These are phyloP conservation scores for Ficedula albicollis DNA, from an alignment of 2,797 vertebrate genomes.

Conservation along the genomic window DNA sequence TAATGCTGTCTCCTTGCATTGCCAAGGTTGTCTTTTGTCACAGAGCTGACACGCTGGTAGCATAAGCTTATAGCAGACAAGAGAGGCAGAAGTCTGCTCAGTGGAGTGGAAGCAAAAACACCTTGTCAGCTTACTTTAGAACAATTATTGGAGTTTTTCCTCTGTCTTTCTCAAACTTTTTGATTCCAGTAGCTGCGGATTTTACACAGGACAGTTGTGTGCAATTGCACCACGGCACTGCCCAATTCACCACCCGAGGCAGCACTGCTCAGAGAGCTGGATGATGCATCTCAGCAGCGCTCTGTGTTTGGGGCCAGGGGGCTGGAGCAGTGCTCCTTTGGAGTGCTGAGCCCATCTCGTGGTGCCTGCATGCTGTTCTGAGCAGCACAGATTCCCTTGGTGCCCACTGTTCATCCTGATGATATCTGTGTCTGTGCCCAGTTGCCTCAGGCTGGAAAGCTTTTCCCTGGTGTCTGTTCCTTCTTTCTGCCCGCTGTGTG, in stretches of 20 bases:
- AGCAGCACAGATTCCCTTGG: neutral
- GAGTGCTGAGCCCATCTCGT: neutral
- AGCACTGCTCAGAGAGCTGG: neutral
- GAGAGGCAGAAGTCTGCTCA: neutral
- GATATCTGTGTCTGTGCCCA: neutral
- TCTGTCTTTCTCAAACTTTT: neutral
- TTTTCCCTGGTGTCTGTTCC: neutral
- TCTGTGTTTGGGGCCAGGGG: neutral
- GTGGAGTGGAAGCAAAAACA: neutral
- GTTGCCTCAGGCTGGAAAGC: neutral
- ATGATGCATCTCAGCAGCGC: neutral
- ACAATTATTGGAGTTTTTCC: neutral
- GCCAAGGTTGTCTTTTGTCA: neutral
- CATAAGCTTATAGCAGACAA: neutral
- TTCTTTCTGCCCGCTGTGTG: neutral
- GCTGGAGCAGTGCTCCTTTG: neutral
- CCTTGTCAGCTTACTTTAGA: neutral
- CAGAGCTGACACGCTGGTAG: neutral
- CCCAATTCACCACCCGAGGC: slow-evolving; percentile 46
- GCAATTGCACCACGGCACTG: neutral
- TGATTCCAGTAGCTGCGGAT: neutral
- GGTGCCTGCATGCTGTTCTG: neutral
- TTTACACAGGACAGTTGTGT: slow-evolving; percentile 9
- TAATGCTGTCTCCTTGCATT: neutral
- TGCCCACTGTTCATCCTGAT: neutral